Conservation (phyloP, 2,113 vertebrate species). For the Perccottus glenii region DNA sequence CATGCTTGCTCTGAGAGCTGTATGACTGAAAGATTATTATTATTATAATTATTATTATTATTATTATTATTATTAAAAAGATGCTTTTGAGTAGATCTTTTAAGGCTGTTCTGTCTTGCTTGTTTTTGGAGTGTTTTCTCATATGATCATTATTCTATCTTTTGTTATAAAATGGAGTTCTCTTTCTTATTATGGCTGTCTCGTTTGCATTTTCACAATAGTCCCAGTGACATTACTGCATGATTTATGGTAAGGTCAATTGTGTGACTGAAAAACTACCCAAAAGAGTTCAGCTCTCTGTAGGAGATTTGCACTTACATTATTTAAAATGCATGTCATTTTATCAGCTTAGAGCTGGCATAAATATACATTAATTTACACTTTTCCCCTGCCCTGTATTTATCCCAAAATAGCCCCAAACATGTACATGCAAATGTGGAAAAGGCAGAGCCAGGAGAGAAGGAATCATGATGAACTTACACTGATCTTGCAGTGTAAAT, state of each 20-base stretch:
- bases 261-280: slow-evolving; percentile 16
- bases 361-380: slow-evolving; percentile 6
- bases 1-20: background rate
- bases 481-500: background rate
- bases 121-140: too few relatives aligned
- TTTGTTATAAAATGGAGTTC: slow-evolving; percentile 8
- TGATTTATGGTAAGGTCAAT: slow-evolving; percentile 64
- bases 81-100: too few relatives aligned
- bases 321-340: background rate
- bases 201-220: slow-evolving; percentile 55
- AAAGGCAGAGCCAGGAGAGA: background rate
- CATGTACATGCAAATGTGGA: background rate
- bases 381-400: background rate
- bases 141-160: too few relatives aligned
- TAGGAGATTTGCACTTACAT: slow-evolving; percentile 30
- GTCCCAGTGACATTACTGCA: slow-evolving; percentile 48
- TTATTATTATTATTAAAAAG: too few relatives aligned
- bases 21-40: too few relatives aligned
- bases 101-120: too few relatives aligned
- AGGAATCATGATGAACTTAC: background rate
- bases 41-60: too few relatives aligned
- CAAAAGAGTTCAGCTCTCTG: slow-evolving; percentile 18
- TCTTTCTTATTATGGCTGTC: slow-evolving; percentile 14
- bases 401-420: background rate
- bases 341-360: background rate